These are phyloP conservation scores for Arctocebus calabarensis DNA, from an alignment of 2,797 vertebrate species.

Conservation along the genomic window DNA sequence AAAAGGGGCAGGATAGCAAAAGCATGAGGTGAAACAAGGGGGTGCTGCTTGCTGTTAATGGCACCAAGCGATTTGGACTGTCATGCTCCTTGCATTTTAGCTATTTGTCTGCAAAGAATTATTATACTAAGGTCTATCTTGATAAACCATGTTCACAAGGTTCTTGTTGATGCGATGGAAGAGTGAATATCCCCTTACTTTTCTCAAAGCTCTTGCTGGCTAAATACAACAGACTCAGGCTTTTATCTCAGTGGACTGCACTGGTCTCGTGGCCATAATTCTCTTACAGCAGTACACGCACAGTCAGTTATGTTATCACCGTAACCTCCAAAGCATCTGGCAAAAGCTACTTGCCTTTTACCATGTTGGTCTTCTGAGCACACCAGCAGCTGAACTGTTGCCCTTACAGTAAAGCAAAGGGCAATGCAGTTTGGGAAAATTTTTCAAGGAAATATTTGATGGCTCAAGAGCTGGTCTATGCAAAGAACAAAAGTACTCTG, in stretches of 20 bases:
- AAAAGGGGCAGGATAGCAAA: conserved; percentile 17
- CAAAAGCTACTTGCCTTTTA: conserved; percentile 28
- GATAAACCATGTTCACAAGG: conserved; percentile 56
- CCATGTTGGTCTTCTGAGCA: conserved; percentile 6
- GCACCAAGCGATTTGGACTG: not conserved
- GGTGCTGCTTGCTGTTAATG: conserved; percentile 41
- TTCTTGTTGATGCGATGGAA: not conserved
- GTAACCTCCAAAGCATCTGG: conserved; percentile 46
- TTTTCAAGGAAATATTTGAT: conserved; percentile 40
- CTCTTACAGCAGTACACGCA: not conserved
- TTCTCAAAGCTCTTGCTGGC: conserved; percentile 30
- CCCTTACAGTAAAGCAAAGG: not conserved
- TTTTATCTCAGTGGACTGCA: conserved; percentile 56
- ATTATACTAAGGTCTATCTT: conserved; percentile 36
- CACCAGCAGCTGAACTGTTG: not conserved
- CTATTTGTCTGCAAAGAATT: conserved; percentile 58
- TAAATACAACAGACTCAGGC: conserved; percentile 4
- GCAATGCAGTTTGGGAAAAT: not conserved
- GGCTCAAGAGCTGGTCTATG: not conserved
- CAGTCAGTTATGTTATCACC: conserved; percentile 27
- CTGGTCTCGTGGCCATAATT: conserved; percentile 51
- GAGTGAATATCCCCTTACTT: conserved; percentile 46
- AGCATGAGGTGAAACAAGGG: conserved; percentile 1
- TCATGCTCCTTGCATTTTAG: not conserved
- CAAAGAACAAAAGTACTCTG: not conserved